Conservation (phyloP, 2,888 invertebrate genomes). For the Prosopocoilus inquinatus region DNA sequence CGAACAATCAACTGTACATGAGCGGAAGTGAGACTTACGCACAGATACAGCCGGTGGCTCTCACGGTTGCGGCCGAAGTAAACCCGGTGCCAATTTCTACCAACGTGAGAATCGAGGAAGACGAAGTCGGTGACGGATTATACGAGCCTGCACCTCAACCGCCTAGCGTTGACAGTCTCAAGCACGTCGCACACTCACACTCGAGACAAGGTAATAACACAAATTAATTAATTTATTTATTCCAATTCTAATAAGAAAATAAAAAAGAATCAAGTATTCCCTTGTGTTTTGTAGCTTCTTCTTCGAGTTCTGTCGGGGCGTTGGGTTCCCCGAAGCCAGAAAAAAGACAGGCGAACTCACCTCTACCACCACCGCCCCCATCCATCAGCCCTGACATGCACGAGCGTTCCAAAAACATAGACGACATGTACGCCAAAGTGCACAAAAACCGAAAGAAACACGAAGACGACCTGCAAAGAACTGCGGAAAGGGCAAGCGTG, state of each 20-base stretch:
- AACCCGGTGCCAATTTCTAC: constrained; percentile 34
- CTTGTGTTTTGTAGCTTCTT: constrained; percentile 56
- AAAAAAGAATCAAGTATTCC: neutral
- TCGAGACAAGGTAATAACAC: constrained; percentile 62
- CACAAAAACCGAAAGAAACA: constrained; percentile 57
- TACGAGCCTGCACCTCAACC: constrained; percentile 55
- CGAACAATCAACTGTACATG: constrained; percentile 63
- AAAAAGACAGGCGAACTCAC: constrained; percentile 86
- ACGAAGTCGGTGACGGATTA: constrained; percentile 37
- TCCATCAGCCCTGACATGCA: constrained; percentile 46
- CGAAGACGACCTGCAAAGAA: constrained; percentile 25
- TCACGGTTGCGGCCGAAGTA: constrained; percentile 45
- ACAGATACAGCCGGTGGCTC: constrained; percentile 65
- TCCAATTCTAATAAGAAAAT: no score
- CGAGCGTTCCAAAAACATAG: constrained; percentile 60
- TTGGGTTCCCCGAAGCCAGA: constrained; percentile 82
- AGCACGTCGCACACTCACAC: constrained; percentile 59
- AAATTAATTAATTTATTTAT: no score
- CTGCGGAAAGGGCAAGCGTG: neutral
- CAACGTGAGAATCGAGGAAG: constrained; percentile 33
- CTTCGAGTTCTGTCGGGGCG: constrained; percentile 55
- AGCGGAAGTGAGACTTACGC: constrained; percentile 86
- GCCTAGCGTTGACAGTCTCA: constrained; percentile 62
- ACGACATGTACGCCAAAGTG: constrained; percentile 89
- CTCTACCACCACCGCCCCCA: constrained; percentile 75